Evolutionary conservation across 2,797 vertebrate genomes (phyloP), one percentile per base, ranked within the genome.

Genomic region (Poecilia velifera): DNA sequence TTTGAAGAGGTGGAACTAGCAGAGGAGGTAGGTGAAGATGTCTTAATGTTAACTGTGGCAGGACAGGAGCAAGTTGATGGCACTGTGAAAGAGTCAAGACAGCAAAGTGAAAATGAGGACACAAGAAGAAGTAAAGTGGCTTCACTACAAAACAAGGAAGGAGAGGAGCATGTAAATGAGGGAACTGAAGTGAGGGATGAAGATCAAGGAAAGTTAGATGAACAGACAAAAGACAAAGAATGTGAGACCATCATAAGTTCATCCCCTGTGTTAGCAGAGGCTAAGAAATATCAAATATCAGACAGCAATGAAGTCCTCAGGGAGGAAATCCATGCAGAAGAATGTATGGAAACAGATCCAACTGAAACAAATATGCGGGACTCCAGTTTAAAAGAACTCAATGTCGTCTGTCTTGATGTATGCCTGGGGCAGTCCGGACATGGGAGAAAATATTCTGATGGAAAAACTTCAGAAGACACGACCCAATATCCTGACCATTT

Each of bases 1-100:
- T 91, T 93, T 3, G 92, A 93, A 14, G 94, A 94, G 9, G 92
- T 94, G 73, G 95, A 95, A 86, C 81, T 95, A 2, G 95, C 92
- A 0, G 94, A 95, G 73, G 93, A 92, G 59, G 88, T 92, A 31
- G 91, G 89, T n/a, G 90, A 93, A 71, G 92, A 94, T 74, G 87
- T 85, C 76, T 76, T 87, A 53, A 82, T 93, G 55, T 79, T 84
- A 76, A 72, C 25, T 2, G 88, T 80, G 34, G 72, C 25, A 57
- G 80, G 51, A 86, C 74, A 77, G 2, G 39, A 2, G 1, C 18
- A 68, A 59, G 4, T 0, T 0, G 57, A 79, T 31, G 77, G 2
- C 66, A 16, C 16, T 16, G 36, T 20, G 10, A 4, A 45, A 20
- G 83, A 83, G 76, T 66, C n/a, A 1, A 57, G 20, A 68, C 76